Evolutionary conservation across 2,888 invertebrate species (phyloP), one percentile per base, ranked within the genome.

Genomic region (Syrphus vitripennis): DNA sequence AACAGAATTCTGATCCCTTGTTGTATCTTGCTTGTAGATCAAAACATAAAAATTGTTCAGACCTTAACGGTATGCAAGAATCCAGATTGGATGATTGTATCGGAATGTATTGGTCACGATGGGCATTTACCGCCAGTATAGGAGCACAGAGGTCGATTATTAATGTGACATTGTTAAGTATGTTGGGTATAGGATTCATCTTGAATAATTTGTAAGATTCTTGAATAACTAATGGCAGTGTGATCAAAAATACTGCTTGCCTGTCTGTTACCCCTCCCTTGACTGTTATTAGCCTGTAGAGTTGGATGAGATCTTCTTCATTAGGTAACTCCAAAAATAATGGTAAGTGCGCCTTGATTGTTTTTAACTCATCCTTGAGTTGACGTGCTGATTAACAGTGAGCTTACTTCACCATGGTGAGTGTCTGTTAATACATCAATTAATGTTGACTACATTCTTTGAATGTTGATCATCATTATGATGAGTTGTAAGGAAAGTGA

Each of bases 81-180:
- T 67, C 50, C 24, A n/a, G n/a, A n/a, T n/a, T n/a, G n/a, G n/a
- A n/a, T n/a, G n/a, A n/a, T n/a, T n/a, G n/a, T n/a, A 67, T 50
- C n/a, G 57, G 59, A 10, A 71, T 6, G 12, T 59, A 59, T 34
- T 71, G 57, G 14, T 59, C 71, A 19, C 59, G 71, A 71, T 69
- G 70, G 34, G 48, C 50, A 50, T 59, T 72, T 45, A n/a, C n/a
- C n/a, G n/a, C n/a, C n/a, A n/a, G n/a, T n/a, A n/a, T n/a, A n/a
- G n/a, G n/a, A n/a, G n/a, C n/a, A n/a, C n/a, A n/a, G n/a, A n/a
- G n/a, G n/a, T n/a, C n/a, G n/a, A n/a, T n/a, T n/a, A n/a, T n/a
- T 26, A 63, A 1, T 45, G 48, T 50, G 34, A 29, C 50, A 19
- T 50, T 53, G 29, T 50, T 74, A 26, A 53, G 12, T 26, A 40